Evolutionary conservation across 2,888 invertebrate genomes (phyloP).

Genomic region (Mesorhabditis belari): DNA sequence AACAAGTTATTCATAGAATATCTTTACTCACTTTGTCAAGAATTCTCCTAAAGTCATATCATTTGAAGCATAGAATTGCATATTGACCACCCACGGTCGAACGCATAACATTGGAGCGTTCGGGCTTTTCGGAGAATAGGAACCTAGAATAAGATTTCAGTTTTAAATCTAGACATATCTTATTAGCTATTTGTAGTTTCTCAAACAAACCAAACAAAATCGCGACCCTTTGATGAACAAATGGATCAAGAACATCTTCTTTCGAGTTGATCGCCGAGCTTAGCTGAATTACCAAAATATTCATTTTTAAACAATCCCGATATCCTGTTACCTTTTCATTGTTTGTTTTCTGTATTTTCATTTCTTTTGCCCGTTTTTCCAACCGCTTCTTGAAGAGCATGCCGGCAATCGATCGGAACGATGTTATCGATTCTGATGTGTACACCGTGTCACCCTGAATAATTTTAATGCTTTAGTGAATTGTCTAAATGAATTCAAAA

Average conservation of each 20-base stretch:
- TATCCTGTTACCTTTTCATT: slow-evolving; percentile 1
- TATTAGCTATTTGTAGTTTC: too few species aligned
- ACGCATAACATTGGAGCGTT: slow-evolving; percentile 83
- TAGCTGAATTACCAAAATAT: neutral
- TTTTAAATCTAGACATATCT: too few species aligned
- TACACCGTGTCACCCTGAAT: too few species aligned
- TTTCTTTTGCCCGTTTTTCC: too few species aligned
- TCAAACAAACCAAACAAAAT: slow-evolving; percentile 84
- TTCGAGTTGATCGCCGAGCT: neutral
- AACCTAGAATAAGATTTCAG: slow-evolving; percentile 1
- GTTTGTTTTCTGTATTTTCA: too few species aligned
- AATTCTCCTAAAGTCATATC: slow-evolving; percentile 92
- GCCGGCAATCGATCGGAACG: slow-evolving; percentile 12
- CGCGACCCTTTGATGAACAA: slow-evolving; percentile 69
- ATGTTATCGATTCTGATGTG: slow-evolving; percentile 6
- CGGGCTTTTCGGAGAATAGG: slow-evolving; percentile 32
- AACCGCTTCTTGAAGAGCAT: slow-evolving; percentile 10
- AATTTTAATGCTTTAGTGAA: too few species aligned
- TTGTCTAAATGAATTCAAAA: too few species aligned
- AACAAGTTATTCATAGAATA: neutral
- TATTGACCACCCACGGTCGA: slow-evolving; percentile 80
- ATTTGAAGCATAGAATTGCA: slow-evolving; percentile 86
- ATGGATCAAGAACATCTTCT: slow-evolving; percentile 55
- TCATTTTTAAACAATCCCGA: neutral
- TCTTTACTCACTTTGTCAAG: slow-evolving; percentile 61